These are phyloP conservation scores for Cephalopterus ornatus DNA, from an alignment of 2,113 vertebrate species.

Conservation along the genomic window DNA sequence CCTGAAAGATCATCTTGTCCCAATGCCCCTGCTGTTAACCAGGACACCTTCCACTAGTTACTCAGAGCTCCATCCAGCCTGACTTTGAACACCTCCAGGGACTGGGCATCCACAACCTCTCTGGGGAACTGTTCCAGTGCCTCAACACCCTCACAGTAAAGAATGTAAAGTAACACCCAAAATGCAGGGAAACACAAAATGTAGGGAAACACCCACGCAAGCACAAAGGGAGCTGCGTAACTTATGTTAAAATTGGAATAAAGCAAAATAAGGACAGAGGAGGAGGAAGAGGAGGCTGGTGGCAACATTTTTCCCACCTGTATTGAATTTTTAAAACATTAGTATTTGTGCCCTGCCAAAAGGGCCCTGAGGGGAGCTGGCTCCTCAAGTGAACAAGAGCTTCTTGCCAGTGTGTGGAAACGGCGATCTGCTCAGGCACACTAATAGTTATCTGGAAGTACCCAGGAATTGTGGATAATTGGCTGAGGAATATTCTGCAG, in stretches of 20 bases:
- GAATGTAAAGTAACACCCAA: neutral
- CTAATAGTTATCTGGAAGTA: neutral
- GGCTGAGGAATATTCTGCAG: conserved; percentile 37
- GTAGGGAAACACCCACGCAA: neutral
- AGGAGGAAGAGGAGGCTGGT: neutral
- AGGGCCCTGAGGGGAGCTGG: neutral
- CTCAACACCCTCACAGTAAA: neutral
- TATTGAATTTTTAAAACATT: neutral
- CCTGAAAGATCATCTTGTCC: neutral
- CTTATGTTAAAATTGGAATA: neutral
- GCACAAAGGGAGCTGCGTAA: neutral
- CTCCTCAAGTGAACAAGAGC: neutral
- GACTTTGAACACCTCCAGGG: neutral
- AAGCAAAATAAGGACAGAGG: neutral
- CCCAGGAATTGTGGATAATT: conserved; percentile 4
- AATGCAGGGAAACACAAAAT: neutral
- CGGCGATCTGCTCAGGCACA: neutral
- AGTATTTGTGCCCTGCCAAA: neutral
- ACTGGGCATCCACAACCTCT: neutral
- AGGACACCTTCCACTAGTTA: neutral
- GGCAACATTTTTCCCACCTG: neutral
- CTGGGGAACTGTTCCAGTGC: neutral
- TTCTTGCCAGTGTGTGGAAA: neutral
- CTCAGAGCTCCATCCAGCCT: neutral
- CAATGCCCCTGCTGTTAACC: neutral